Percentiles rank a stretch among this genome's conserved stretches.
Conservation (phyloP, 37 sponge, comb jelly and placozoan genomes). For the Corticium candelabrum region DNA sequence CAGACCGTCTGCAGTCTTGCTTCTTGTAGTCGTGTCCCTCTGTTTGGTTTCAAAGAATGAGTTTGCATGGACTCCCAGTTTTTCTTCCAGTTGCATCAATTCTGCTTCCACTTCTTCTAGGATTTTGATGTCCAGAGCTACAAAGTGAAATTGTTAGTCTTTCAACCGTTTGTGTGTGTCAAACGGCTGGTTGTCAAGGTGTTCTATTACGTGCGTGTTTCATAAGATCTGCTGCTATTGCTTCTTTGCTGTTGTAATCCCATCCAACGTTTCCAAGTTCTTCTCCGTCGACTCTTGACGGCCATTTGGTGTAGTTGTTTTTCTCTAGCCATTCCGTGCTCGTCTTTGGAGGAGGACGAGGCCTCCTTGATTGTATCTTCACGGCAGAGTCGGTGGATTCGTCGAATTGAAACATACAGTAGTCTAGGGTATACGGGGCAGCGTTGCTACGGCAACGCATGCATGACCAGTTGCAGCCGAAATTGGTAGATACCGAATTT, state of each 20-base stretch:
- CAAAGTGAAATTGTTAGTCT: neutral
- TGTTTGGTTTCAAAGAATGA: neutral
- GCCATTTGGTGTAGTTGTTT: neutral
- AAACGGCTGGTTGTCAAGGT: too few relatives aligned
- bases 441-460: too few relatives aligned
- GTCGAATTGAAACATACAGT: too few relatives aligned
- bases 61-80: neutral
- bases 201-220: neutral
- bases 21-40: neutral
- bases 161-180: neutral
- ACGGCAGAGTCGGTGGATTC: too few relatives aligned
- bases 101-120: neutral
- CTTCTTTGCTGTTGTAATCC: neutral
- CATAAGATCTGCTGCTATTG: neutral
- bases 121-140: neutral
- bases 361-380: too few relatives aligned
- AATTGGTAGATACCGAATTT: too few relatives aligned
- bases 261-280: neutral
- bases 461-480: too few relatives aligned
- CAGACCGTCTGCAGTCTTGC: neutral
- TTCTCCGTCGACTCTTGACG: neutral
- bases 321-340: neutral
- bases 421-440: too few relatives aligned
- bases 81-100: neutral
- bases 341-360: conserved; percentile 1